These are phyloP conservation scores for Stenoptilia bipunctidactyla DNA, from an alignment of 2,888 invertebrate species.

Conservation along the genomic window DNA sequence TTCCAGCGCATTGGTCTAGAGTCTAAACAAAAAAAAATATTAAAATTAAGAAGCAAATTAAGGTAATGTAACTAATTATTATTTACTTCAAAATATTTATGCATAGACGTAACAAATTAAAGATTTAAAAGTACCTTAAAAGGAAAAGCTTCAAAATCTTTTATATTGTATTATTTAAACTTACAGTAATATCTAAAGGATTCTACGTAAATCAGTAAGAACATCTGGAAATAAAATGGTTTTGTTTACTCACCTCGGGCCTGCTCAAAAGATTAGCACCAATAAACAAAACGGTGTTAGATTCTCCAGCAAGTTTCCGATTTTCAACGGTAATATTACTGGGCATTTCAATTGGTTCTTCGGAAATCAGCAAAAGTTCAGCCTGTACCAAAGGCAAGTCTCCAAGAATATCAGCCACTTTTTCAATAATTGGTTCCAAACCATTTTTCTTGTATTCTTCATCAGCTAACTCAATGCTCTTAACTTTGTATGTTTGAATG, in stretches of 20 bases:
- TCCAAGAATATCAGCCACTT: conserved; percentile 71
- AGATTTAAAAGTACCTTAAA: too few relatives aligned
- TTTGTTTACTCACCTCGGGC: conserved; percentile 54
- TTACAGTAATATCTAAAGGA: too few relatives aligned
- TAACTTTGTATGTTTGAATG: conserved; percentile 72
- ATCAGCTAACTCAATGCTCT: conserved; percentile 65
- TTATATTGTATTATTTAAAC: too few relatives aligned
- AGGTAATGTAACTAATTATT: too few relatives aligned
- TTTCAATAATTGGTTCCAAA: conserved; percentile 60
- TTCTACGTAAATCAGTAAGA: too few relatives aligned
- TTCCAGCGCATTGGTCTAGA: conserved; percentile 49
- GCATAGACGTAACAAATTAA: too few relatives aligned
- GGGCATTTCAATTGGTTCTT: conserved; percentile 57
- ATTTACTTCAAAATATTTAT: too few relatives aligned
- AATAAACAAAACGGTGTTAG: conserved; percentile 59
- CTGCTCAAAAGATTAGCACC: conserved; percentile 65
- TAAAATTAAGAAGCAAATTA: too few relatives aligned
- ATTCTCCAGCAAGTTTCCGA: conserved; percentile 70
- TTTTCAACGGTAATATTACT: conserved; percentile 71
- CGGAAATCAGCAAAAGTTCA: conserved; percentile 71
- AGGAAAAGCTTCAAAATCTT: too few relatives aligned
- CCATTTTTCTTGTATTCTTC: conserved; percentile 60
- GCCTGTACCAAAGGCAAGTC: conserved; percentile 79
- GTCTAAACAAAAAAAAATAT: too few relatives aligned
- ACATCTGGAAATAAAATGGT: too few relatives aligned